Evolutionary conservation across 2,888 invertebrate genomes (phyloP).

Genomic region (Dastarcus helophoroides): DNA sequence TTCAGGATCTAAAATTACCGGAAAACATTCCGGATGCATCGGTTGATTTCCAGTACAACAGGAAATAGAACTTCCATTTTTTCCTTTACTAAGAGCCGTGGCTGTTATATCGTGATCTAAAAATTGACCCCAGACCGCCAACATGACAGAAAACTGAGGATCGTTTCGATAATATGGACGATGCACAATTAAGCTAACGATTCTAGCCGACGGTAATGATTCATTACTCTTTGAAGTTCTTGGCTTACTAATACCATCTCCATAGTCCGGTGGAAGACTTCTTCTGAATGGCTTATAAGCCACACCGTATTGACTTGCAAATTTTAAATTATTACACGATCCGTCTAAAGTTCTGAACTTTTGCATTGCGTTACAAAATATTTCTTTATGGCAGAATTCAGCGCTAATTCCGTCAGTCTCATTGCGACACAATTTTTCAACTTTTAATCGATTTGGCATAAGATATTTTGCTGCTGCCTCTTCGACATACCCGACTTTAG

Average conservation of each 20-base stretch:
- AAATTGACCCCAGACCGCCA: constrained; percentile 84
- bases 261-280: constrained; percentile 62
- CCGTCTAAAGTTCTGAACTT: constrained; percentile 62
- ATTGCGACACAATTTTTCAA: constrained; percentile 13
- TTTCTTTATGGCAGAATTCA: constrained; percentile 18
- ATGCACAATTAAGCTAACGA: constrained; percentile 63
- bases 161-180: constrained; percentile 62
- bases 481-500: constrained; percentile 55
- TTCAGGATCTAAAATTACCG: constrained; percentile 51
- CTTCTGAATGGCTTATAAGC: constrained; percentile 64
- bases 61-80: constrained; percentile 57
- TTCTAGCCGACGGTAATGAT: constrained; percentile 59
- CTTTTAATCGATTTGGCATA: constrained; percentile 6
- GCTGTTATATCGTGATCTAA: constrained; percentile 80
- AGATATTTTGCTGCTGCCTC: constrained; percentile 55
- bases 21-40: constrained; percentile 69
- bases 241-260: constrained; percentile 62
- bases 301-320: constrained; percentile 57
- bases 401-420: neutral
- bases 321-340: constrained; percentile 60
- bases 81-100: constrained; percentile 64
- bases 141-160: constrained; percentile 67
- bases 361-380: constrained; percentile 19
- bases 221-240: constrained; percentile 43
- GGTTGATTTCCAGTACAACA: constrained; percentile 46